Percentiles rank a stretch among this genome's conserved stretches.
phyloP scores from a whole-genome alignment of 1,140 invertebrate genomes.

The Anthonomus grandis region DNA sequence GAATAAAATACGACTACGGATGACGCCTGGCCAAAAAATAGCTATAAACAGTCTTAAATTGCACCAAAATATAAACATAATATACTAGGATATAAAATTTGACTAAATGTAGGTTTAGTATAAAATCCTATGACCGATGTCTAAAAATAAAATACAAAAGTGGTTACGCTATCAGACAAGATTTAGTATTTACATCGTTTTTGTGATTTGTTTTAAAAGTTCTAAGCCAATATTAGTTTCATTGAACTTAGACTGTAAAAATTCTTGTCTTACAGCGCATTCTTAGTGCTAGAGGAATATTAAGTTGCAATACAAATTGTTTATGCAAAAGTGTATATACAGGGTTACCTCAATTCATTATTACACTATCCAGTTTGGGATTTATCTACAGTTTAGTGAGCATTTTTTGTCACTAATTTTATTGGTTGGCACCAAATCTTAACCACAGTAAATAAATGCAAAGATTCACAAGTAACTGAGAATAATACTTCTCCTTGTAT shows the following conservation, averaged over 20 bases:
- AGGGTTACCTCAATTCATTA: constrained; percentile 22
- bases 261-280: constrained; percentile 13
- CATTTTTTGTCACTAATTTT: constrained; percentile 38
- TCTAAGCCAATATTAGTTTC: not conserved
- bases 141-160: constrained; percentile 27
- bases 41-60: constrained; percentile 36
- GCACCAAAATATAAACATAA: constrained; percentile 31
- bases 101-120: constrained; percentile 27
- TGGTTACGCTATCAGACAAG: constrained; percentile 24
- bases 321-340: constrained; percentile 31
- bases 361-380: constrained; percentile 35
- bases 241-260: constrained; percentile 6
- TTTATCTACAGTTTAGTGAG: constrained; percentile 43
- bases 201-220: not conserved
- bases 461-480: constrained; percentile 8
- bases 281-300: constrained; percentile 24
- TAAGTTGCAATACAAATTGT: constrained; percentile 24
- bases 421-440: constrained; percentile 38
- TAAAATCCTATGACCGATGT: constrained; percentile 30
- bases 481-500: not conserved
- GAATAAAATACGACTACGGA: constrained; percentile 10
- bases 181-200: constrained; percentile 18
- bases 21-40: constrained; percentile 14
- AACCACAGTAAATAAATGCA: constrained; percentile 28
- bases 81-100: constrained; percentile 25